Base-by-base conservation (phyloP, 2,113 vertebrate genomes). In the Melanotaenia duboulayi region DNA sequence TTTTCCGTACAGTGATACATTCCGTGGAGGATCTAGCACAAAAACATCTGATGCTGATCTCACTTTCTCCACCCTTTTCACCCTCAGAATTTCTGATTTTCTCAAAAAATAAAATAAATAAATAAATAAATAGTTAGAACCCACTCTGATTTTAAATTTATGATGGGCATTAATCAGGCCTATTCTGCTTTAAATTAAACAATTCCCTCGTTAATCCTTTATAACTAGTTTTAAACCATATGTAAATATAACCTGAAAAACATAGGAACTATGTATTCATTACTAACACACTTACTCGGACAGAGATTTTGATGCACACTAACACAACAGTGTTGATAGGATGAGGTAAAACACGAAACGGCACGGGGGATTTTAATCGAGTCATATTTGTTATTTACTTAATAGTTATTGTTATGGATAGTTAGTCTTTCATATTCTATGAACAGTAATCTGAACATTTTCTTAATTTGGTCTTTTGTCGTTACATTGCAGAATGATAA, bases 211-310 rank as follows among this genome's bases (percentile, higher is more conserved):
- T 35, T 35, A 35, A 35, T 35, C 7, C 5, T 35, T 35, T 35
- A 35, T 35, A 5, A 35, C 28, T 35, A 9, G 4, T 35, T 35
- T 35, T 35, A 35, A 35, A 35, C 4, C 7, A 35, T 35, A 35
- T 35, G 8, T 35, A 32, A 16, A 50, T 28, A 25, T 20, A 35
- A 16, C 19, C 2, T 9, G 17, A 11, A 42, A 10, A 3, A 59
- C 6, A 10, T 52, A 46, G 84, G 81, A 86, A 80, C 76, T 51
- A 39, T 56, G 19, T 13, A 22, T 55, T 23, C 2, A 14, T 17
- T 9, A 19, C 9, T 32, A 20, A 8, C n/a, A 11, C 50, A 28
- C 9, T 19, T 60, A 69, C 67, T 17, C 78, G 75, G 78, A 81
- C 40, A 3, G 50, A 65, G 54, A 1, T 44, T 10, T 22, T 19